Conservation (phyloP, 2,797 vertebrate species). For the Aulostomus chinensis region DNA sequence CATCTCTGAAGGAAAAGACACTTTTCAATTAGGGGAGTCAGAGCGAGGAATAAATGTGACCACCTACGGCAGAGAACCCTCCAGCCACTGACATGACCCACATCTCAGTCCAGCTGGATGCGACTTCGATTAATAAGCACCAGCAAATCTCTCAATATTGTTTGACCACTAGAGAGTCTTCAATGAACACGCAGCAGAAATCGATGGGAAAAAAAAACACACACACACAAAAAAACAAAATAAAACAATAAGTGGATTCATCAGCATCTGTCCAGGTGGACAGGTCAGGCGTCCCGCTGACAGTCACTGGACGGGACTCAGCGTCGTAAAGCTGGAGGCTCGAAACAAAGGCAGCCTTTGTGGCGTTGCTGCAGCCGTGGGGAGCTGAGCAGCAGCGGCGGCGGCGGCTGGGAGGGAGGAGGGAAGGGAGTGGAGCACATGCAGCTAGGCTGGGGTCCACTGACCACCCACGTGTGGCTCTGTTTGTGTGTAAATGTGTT, state of each 20-base stretch:
- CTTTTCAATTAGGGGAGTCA: conserved; percentile 63
- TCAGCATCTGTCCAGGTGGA: conserved; percentile 68
- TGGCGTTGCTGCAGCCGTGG: conserved; percentile 51
- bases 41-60: conserved; percentile 55
- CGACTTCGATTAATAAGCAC: too few species aligned
- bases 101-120: too few species aligned
- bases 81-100: too few species aligned
- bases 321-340: conserved; percentile 31
- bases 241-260: conserved; percentile 55
- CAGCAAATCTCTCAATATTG: too few species aligned
- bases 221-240: conserved; percentile 4
- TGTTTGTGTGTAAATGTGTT: conserved; percentile 38
- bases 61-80: conserved; percentile 31
- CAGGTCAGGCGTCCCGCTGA: conserved; percentile 44
- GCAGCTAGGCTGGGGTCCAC: conserved; percentile 44
- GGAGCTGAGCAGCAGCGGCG: conserved; percentile 46
- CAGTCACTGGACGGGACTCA: conserved; percentile 35
- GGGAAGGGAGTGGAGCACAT: conserved; percentile 60
- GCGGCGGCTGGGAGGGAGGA: conserved; percentile 27
- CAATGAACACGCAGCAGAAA: conserved; percentile 9
- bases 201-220: not conserved
- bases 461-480: conserved; percentile 61
- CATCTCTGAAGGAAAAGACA: conserved; percentile 49
- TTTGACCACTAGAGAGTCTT: too few species aligned
- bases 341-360: conserved; percentile 67